Evolutionary conservation across 1,140 invertebrate genomes (phyloP).

Genomic region (Mya arenaria): DNA sequence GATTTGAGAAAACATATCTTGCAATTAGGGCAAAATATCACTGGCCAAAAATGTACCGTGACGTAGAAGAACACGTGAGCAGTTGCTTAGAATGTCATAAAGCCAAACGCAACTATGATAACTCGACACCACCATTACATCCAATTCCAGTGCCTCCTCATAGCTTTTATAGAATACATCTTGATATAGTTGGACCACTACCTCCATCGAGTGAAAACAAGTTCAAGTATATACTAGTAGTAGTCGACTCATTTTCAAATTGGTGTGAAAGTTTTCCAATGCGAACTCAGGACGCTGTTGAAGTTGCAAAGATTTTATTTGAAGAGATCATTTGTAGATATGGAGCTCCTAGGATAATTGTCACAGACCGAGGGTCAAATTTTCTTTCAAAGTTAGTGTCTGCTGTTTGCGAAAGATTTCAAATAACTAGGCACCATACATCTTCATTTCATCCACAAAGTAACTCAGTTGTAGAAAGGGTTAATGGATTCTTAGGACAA

Average conservation of each 20-base stretch:
- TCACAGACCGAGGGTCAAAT: conserved; percentile 60
- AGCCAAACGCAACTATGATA: conserved; percentile 23
- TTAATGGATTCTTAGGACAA: too few species aligned
- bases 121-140: conserved; percentile 16
- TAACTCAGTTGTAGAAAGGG: too few species aligned
- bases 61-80: conserved; percentile 40
- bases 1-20: conserved; percentile 46
- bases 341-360: conserved; percentile 50
- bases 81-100: conserved; percentile 49
- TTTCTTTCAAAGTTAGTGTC: conserved; percentile 59
- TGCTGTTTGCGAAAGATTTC: conserved; percentile 56
- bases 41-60: conserved; percentile 58
- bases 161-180: conserved; percentile 55
- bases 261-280: conserved; percentile 60
- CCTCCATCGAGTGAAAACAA: conserved; percentile 38
- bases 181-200: conserved; percentile 64
- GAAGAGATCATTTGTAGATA: conserved; percentile 58
- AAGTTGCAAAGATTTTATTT: conserved; percentile 56
- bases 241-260: conserved; percentile 57
- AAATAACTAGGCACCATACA: too few species aligned
- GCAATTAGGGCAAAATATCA: conserved; percentile 49
- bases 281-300: conserved; percentile 46
- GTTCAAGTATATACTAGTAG: conserved; percentile 59
- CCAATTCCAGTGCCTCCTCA: conserved; percentile 50
- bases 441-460: too few species aligned